These are phyloP conservation scores for Motacilla alba DNA, from an alignment of 2,113 vertebrate species.

Conservation along the genomic window DNA sequence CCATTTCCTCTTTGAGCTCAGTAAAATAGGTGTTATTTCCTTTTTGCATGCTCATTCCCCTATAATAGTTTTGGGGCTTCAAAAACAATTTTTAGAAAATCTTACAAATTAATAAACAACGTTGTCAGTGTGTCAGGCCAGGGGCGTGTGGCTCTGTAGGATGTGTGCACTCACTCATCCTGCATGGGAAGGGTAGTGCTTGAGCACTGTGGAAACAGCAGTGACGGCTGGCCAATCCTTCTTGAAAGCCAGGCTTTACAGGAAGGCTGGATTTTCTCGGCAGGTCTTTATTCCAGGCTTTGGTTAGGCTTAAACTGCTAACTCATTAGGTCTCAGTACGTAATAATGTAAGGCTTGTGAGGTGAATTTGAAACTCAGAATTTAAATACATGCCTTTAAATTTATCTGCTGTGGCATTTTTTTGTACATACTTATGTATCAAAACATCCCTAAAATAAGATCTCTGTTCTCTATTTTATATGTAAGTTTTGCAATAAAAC, in stretches of 20 bases:
- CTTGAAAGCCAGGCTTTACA: background rate
- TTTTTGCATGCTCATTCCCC: background rate
- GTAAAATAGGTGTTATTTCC: background rate
- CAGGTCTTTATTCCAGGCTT: background rate
- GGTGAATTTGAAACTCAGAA: background rate
- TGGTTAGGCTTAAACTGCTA: background rate
- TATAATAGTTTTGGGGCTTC: background rate
- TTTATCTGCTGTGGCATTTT: background rate
- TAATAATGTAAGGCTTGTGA: background rate
- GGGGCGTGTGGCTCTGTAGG: fast-evolving
- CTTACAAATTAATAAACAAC: background rate
- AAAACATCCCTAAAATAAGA: background rate
- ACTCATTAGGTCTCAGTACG: background rate
- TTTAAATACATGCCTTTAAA: background rate
- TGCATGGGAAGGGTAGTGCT: too few species aligned
- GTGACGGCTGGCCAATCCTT: background rate
- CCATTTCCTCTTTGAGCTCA: background rate
- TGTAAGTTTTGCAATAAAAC: background rate
- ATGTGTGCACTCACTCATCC: background rate
- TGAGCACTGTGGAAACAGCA: background rate
- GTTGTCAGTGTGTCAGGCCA: background rate
- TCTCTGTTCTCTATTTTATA: background rate
- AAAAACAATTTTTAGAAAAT: background rate
- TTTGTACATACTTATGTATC: background rate
- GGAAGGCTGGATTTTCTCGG: background rate